Conservation (phyloP, 2,113 vertebrate species). For the Saccopteryx leptura region DNA sequence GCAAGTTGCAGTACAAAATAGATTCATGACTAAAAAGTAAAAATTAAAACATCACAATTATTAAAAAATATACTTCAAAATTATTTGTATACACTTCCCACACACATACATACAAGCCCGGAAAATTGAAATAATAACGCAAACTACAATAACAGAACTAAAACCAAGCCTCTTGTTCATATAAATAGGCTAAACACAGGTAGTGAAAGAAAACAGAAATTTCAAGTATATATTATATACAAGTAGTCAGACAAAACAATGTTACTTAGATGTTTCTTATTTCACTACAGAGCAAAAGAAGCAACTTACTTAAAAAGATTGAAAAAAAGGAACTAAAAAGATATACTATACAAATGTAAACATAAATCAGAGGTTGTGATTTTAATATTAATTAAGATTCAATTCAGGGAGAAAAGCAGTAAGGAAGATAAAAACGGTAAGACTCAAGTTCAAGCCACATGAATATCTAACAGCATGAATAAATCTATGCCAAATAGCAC, state of each 20-base stretch:
- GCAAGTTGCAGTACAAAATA: not conserved
- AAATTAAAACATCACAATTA: not conserved
- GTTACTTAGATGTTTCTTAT: not conserved
- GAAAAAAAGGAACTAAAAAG: not conserved
- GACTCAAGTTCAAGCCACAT: not conserved
- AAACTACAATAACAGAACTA: constrained; percentile 1
- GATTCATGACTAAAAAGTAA: not conserved
- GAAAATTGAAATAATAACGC: not conserved
- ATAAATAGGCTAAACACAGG: not conserved
- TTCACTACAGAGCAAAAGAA: not conserved
- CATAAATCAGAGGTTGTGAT: not conserved
- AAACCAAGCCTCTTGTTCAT: not conserved
- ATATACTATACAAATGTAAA: not conserved
- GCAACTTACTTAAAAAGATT: not conserved
- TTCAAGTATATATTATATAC: not conserved
- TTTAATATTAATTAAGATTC: not conserved
- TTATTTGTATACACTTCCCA: not conserved
- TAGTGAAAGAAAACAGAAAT: not conserved
- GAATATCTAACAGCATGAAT: not conserved
- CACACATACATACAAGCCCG: not conserved
- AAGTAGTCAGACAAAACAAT: not conserved
- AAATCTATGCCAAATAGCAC: not conserved
- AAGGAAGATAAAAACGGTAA: not conserved
- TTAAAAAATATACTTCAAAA: constrained; percentile 12
- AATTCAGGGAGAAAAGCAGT: not conserved